A percentile compares a stretch with the other conserved stretches of the same genome.
Conservation (phyloP, 2,888 invertebrate genomes). For the Thera britannica region DNA sequence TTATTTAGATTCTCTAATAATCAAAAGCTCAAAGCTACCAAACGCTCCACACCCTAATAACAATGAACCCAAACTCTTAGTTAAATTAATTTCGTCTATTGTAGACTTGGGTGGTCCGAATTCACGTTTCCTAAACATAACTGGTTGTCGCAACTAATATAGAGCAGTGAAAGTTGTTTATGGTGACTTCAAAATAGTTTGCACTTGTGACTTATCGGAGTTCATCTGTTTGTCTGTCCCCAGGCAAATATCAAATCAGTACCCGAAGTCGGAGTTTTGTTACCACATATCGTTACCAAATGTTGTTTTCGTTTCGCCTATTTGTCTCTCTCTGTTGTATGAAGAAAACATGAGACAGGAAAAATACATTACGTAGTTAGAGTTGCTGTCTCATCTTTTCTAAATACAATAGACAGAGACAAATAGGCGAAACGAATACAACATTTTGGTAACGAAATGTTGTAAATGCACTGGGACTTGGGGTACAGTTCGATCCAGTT, state of each 20-base stretch:
- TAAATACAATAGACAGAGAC: too few species aligned
- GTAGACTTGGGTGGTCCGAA: slow-evolving; percentile 39
- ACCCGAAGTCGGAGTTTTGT: too few species aligned
- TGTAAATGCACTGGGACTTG: too few species aligned
- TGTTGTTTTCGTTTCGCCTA: too few species aligned
- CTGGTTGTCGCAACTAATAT: slow-evolving; percentile 26
- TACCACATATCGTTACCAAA: too few species aligned
- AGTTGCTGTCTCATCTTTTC: too few species aligned
- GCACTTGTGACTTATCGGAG: slow-evolving; percentile 16
- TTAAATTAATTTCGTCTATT: slow-evolving; percentile 37
- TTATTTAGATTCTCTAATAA: background rate
- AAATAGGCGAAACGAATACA: too few species aligned
- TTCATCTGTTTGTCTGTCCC: slow-evolving; percentile 11
- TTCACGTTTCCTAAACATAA: slow-evolving; percentile 31
- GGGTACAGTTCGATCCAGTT: too few species aligned
- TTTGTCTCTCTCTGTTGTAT: too few species aligned
- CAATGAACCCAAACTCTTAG: slow-evolving; percentile 27
- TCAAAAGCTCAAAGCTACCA: background rate
- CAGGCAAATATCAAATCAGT: background rate
- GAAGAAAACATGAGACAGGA: too few species aligned
- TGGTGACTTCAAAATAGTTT: slow-evolving; percentile 31
- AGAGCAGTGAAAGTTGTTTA: slow-evolving; percentile 38
- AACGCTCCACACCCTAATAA: slow-evolving; percentile 16
- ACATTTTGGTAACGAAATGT: too few species aligned
- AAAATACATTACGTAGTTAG: too few species aligned